Evolutionary conservation across 2,888 invertebrate species (phyloP).

Genomic region (Bimastos eiseni): DNA sequence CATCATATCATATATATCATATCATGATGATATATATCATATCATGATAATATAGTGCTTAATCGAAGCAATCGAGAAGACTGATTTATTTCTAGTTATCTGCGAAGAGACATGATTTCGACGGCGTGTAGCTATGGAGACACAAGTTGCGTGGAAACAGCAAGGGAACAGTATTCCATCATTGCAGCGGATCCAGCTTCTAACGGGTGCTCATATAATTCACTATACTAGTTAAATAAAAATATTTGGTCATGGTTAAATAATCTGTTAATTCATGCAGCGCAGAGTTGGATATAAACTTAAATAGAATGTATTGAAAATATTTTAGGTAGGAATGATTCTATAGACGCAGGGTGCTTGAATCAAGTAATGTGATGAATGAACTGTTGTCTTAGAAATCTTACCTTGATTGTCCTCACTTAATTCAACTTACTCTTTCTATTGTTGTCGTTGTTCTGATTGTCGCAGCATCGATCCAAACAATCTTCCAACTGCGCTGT

Average conservation of each 20-base stretch:
- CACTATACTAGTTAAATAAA: background rate
- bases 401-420: too few relatives aligned
- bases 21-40: too few relatives aligned
- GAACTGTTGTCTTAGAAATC: too few relatives aligned
- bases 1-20: background rate
- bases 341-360: background rate
- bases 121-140: slow-evolving; percentile 19
- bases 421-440: background rate
- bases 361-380: background rate
- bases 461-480: slow-evolving; percentile 30
- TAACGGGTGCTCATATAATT: background rate
- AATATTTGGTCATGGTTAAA: too few relatives aligned
- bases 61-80: background rate
- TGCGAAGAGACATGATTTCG: slow-evolving; percentile 22
- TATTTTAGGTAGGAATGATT: background rate
- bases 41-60: background rate
- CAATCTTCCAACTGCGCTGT: slow-evolving; percentile 30
- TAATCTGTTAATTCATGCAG: too few relatives aligned
- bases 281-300: too few relatives aligned
- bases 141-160: background rate
- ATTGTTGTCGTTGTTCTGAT: background rate
- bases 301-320: too few relatives aligned
- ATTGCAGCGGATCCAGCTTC: slow-evolving; percentile 1
- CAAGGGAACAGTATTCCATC: background rate
- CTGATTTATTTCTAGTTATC: background rate